A percentile compares a stretch with the other conserved stretches of the same genome.
These are phyloP conservation scores for Xenopus borealis DNA, from an alignment of 2,113 vertebrate genomes.

Conservation along the genomic window DNA sequence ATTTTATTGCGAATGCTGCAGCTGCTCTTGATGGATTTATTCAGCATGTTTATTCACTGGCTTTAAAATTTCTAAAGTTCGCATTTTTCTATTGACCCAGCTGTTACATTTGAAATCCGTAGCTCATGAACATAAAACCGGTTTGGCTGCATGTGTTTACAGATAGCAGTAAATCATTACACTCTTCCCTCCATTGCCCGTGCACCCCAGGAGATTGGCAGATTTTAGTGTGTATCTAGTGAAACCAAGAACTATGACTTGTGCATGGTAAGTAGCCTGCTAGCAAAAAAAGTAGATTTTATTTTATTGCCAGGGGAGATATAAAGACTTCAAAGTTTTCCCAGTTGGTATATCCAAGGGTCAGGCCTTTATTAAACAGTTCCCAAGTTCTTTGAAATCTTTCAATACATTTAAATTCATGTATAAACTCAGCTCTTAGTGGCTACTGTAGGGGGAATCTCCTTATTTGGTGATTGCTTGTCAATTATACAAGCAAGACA, in stretches of 20 bases:
- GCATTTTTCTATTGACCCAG: constrained; percentile 25
- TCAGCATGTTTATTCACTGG: constrained; percentile 1
- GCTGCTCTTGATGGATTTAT: neutral
- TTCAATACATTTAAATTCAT: no score
- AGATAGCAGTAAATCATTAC: constrained; percentile 12
- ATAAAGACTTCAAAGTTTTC: neutral
- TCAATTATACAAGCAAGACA: no score
- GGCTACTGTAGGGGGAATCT: no score
- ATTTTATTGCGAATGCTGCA: neutral
- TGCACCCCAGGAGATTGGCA: neutral
- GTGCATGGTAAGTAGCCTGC: neutral
- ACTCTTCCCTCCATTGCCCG: neutral
- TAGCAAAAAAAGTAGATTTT: no score
- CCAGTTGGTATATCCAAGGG: no score
- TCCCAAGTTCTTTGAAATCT: no score
- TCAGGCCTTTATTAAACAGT: no score
- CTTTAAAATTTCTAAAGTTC: constrained; percentile 11
- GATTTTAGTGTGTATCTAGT: neutral
- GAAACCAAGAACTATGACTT: neutral
- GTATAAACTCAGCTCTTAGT: no score
- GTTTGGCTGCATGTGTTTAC: neutral
- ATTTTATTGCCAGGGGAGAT: neutral
- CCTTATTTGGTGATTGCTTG: no score
- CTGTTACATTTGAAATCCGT: neutral
- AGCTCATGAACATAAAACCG: neutral